Conservation (phyloP, 92 coral and sea anemone species). For the Actinostola sp. region DNA sequence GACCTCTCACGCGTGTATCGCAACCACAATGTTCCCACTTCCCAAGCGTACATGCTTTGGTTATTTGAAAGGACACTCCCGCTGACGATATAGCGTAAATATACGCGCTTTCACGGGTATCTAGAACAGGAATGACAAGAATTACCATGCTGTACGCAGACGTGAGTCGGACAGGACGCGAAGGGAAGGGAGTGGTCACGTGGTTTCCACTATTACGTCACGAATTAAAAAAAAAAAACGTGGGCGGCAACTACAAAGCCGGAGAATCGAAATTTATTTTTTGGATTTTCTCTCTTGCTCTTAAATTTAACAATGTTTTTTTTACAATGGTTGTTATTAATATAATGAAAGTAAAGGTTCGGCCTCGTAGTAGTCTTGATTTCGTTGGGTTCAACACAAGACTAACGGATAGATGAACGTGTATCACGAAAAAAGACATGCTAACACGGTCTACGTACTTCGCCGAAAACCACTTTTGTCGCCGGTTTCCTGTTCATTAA, state of each 20-base stretch:
- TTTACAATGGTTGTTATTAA: too few relatives aligned
- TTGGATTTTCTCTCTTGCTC: too few relatives aligned
- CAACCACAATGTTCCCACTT: conserved; percentile 81
- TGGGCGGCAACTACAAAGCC: too few relatives aligned
- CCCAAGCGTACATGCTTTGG: conserved; percentile 73
- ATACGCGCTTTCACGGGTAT: conserved; percentile 78
- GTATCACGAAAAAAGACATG: not conserved
- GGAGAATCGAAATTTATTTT: too few relatives aligned
- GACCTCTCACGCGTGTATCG: conserved; percentile 52
- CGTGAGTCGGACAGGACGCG: not conserved
- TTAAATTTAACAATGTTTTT: too few relatives aligned
- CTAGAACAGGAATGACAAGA: conserved; percentile 26
- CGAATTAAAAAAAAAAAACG: too few relatives aligned
- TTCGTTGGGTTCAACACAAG: too few relatives aligned
- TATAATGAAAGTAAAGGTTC: too few relatives aligned
- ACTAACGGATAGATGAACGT: not conserved
- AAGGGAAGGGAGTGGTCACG: conserved; percentile 14
- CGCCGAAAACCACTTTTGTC: conserved; percentile 5
- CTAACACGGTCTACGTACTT: not conserved
- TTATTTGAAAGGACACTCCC: conserved; percentile 75
- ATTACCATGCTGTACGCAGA: not conserved
- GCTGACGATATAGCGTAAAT: conserved; percentile 83
- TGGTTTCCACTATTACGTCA: conserved; percentile 2
- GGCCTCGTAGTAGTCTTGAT: too few relatives aligned
- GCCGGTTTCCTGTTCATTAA: not conserved